Conservation (phyloP, 2,113 vertebrate species). For the Salvelinus fontinalis region DNA sequence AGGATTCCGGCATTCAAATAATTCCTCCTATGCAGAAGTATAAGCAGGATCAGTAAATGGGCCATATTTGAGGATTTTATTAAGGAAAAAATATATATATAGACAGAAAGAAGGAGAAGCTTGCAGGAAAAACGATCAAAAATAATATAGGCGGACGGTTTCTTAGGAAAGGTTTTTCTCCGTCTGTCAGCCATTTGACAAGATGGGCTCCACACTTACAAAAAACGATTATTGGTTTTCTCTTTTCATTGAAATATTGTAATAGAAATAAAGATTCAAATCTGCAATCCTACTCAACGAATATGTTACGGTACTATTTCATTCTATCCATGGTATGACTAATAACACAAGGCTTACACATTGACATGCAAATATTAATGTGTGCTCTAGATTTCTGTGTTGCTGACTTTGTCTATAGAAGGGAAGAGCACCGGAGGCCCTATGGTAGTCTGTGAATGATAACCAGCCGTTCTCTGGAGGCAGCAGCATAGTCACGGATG, state of each 20-base stretch:
- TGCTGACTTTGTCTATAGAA: neutral
- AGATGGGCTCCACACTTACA: no score
- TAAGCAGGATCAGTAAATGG: neutral
- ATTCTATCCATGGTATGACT: neutral
- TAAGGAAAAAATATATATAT: neutral
- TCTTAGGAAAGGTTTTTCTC: no score
- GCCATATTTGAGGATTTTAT: neutral
- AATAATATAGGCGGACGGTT: no score
- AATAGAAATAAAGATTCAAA: no score
- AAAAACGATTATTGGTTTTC: no score
- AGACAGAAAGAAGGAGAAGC: neutral
- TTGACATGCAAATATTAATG: neutral
- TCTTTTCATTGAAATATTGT: no score
- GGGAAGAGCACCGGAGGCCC: neutral
- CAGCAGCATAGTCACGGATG: slow-evolving; percentile 7
- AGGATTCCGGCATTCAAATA: slow-evolving; percentile 8
- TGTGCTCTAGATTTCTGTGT: neutral
- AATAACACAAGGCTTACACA: neutral
- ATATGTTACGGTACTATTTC: neutral
- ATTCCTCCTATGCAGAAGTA: slow-evolving; percentile 1
- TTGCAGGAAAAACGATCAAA: no score
- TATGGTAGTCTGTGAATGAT: no score
- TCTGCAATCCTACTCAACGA: neutral
- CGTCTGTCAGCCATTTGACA: no score
- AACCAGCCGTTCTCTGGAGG: slow-evolving; percentile 16